A percentile compares a stretch with the other conserved stretches of the same genome.
phyloP scores from a whole-genome alignment of 2,113 vertebrate genomes.

The Crotalus tigris region DNA sequence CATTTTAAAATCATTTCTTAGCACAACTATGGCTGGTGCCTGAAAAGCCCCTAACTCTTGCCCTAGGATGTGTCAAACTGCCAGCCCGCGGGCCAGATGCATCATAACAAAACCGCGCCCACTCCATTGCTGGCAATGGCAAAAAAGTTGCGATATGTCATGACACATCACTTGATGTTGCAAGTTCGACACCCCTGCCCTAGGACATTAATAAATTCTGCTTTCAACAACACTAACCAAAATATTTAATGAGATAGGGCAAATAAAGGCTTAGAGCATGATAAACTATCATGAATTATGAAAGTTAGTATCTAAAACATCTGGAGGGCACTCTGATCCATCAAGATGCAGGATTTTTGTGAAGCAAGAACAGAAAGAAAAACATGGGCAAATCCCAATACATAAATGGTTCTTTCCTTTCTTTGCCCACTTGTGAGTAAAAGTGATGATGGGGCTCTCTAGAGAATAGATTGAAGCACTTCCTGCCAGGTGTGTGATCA shows the following conservation, averaged over 20 bases:
- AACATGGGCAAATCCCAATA: background rate
- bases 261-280: background rate
- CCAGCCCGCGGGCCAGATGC: no score
- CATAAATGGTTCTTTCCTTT: background rate
- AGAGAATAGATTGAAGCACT: background rate
- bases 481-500: background rate
- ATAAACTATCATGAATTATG: background rate
- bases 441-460: background rate
- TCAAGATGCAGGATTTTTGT: background rate
- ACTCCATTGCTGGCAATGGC: no score
- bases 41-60: background rate
- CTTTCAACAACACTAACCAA: background rate
- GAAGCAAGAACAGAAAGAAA: background rate
- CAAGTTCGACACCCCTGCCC: background rate
- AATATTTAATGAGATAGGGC: background rate
- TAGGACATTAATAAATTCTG: background rate
- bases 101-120: no score
- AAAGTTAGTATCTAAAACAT: background rate
- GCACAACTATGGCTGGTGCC: background rate
- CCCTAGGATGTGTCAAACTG: background rate
- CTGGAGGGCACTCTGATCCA: background rate
- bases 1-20: background rate
- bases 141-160: no score
- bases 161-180: no score
- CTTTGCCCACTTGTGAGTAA: background rate